These are phyloP conservation scores for Chrysomela aeneicollis DNA, from an alignment of 2,888 invertebrate species.

Conservation along the genomic window DNA sequence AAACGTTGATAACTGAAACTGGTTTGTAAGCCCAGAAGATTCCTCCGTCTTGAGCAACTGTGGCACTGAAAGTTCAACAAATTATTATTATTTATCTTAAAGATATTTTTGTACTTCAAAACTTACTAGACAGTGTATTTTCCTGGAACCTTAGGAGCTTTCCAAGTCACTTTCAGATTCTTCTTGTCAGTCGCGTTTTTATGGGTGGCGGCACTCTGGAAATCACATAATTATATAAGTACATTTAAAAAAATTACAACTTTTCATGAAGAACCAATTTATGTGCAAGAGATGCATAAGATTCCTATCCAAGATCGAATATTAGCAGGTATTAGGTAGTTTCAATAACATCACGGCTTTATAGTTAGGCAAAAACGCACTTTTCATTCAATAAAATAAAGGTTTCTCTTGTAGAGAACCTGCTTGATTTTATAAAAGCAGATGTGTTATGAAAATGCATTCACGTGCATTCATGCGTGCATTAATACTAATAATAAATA, in stretches of 20 bases:
- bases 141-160: constrained; percentile 69
- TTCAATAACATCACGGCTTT: too few species aligned
- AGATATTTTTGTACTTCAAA: background rate
- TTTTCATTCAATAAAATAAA: too few species aligned
- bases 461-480: too few species aligned
- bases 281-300: too few species aligned
- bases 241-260: background rate
- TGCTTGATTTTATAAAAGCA: too few species aligned
- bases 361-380: too few species aligned
- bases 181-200: constrained; percentile 69
- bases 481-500: too few species aligned
- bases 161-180: constrained; percentile 69
- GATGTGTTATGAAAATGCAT: too few species aligned
- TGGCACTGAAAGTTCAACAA: constrained; percentile 69
- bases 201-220: constrained; percentile 75
- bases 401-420: too few species aligned
- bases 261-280: too few species aligned
- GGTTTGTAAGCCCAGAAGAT: constrained; percentile 76
- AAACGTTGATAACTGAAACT: constrained; percentile 59
- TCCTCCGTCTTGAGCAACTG: constrained; percentile 74
- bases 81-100: constrained; percentile 12
- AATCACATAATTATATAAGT: constrained; percentile 31
- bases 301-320: too few species aligned
- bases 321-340: too few species aligned
- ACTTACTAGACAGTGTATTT: constrained; percentile 71